Base-by-base conservation (phyloP, 2,113 vertebrate genomes). In the Axis porcinus region DNA sequence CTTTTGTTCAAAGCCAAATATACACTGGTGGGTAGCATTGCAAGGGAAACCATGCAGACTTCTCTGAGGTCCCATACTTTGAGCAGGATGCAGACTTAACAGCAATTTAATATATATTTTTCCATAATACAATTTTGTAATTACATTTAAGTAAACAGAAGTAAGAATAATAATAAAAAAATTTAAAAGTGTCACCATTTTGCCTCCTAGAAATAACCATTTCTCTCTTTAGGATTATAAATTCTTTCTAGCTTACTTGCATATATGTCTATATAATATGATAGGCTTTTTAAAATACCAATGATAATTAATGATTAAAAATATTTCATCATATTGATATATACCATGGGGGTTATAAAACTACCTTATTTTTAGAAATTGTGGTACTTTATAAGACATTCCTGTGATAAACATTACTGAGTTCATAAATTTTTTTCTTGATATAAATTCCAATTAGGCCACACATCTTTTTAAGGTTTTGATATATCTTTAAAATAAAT, bases 361-460 rank as follows among this genome's bases (percentile, higher is more conserved):
- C 54, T 94, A 36, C 74, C 55, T 74, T 74, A 52, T 79, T 81
- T 81, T 95, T 55, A 85, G 33, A 88, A 76, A 76, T 6, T 45
- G 1, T 45, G 19, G 25, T 55, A 7, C 1, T 89, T 82, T 85
- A 19, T 3, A 89, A 43, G n/a, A 19, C 6, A 15, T 86, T 76
- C 2, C 5, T 62, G 11, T 50, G 15, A 64, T 76, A 74, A 92
- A 76, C 54, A 93, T 6, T 55, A 85, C 67, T 2, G 11, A 33
- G 6, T n/a, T 86, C 40, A 81, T 55, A 86, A 90, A 67, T 93
- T 16, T 36, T 91, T 91, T 85, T 30, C 33, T 92, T 33, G 23
- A 58, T 86, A 82, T 50, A 78, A 92, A 90, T 90, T 92, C 19
- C 36, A 52, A 50, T n/a, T 50, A 55, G 10, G 45, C 6, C 58